phyloP scores from a whole-genome alignment of 1,140 invertebrate species.

The Drosophila ohnishii region DNA sequence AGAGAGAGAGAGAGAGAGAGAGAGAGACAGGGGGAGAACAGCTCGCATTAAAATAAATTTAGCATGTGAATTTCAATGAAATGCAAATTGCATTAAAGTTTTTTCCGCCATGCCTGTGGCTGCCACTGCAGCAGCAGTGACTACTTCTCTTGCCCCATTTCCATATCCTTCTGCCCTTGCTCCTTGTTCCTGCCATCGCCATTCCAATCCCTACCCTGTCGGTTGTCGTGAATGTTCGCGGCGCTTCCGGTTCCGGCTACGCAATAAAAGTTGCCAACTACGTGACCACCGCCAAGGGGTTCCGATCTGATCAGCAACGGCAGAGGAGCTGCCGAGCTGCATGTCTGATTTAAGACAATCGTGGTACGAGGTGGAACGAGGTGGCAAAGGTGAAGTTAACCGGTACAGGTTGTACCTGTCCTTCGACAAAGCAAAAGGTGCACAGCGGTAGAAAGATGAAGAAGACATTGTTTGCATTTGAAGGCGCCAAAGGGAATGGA shows the following conservation, averaged over 20 bases:
- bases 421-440: neutral
- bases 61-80: slow-evolving; percentile 66
- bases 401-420: slow-evolving; percentile 24
- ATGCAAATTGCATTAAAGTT: slow-evolving; percentile 72
- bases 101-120: slow-evolving; percentile 21
- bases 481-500: slow-evolving; percentile 14
- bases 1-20: too few species aligned
- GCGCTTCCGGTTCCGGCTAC: slow-evolving; percentile 64
- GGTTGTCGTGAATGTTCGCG: slow-evolving; percentile 41
- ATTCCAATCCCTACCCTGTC: slow-evolving; percentile 6
- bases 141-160: neutral
- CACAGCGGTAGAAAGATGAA: neutral
- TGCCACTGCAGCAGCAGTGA: slow-evolving; percentile 31
- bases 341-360: slow-evolving; percentile 66
- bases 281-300: slow-evolving; percentile 47
- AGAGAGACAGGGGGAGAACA: neutral
- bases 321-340: slow-evolving; percentile 2
- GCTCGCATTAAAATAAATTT: slow-evolving; percentile 48
- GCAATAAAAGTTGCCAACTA: slow-evolving; percentile 69
- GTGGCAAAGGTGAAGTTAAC: slow-evolving; percentile 25
- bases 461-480: slow-evolving; percentile 52
- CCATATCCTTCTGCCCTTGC: slow-evolving; percentile 5
- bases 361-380: slow-evolving; percentile 9
- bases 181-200: neutral
- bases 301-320: slow-evolving; percentile 4